phyloP scores from a whole-genome alignment of 2,888 invertebrate species.

The Dastarcus helophoroides region DNA sequence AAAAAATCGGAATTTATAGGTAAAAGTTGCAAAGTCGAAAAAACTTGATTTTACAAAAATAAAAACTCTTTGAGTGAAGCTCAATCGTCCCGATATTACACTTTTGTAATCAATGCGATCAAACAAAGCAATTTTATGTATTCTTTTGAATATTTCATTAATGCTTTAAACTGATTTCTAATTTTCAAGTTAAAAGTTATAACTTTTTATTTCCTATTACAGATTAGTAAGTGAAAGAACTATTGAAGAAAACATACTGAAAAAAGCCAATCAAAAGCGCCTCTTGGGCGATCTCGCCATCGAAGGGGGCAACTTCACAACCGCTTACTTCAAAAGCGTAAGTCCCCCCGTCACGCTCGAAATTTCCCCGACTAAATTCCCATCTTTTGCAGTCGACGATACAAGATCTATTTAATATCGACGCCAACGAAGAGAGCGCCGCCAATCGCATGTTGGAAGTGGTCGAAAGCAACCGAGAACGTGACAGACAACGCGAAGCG shows the following conservation, averaged over 20 bases:
- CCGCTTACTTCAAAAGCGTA: slow-evolving; percentile 85
- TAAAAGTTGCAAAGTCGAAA: no score
- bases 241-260: slow-evolving; percentile 97
- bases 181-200: slow-evolving; percentile 7
- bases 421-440: slow-evolving; percentile 50
- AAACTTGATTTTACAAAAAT: no score
- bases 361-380: background rate
- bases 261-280: slow-evolving; percentile 97
- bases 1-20: no score
- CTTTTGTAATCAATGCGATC: no score
- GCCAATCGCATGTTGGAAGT: slow-evolving; percentile 47
- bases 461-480: slow-evolving; percentile 37
- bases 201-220: no score
- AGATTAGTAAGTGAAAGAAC: slow-evolving; percentile 94
- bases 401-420: slow-evolving; percentile 80
- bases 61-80: no score
- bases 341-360: slow-evolving; percentile 23
- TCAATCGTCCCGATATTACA: no score
- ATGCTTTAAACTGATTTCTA: background rate
- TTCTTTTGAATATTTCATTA: slow-evolving; percentile 4
- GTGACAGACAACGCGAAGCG: slow-evolving; percentile 27
- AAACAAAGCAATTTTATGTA: background rate
- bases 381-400: slow-evolving; percentile 60
- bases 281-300: slow-evolving; percentile 93
- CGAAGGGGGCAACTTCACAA: slow-evolving; percentile 97